phyloP scores from a whole-genome alignment of 2,888 invertebrate species.

The Pharmacophagus antenor region DNA sequence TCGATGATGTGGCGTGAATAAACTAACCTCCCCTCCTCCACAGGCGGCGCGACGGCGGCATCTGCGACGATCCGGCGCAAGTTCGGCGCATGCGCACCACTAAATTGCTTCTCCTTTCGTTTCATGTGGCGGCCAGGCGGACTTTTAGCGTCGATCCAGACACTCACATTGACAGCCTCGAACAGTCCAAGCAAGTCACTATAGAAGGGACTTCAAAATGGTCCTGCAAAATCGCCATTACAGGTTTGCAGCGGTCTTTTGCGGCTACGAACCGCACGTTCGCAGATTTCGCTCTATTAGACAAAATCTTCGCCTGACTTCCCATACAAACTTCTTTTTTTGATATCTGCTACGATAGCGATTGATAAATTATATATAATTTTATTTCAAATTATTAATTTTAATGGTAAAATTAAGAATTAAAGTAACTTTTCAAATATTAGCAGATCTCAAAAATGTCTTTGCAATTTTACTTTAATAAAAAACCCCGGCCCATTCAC shows the following conservation, averaged over 20 bases:
- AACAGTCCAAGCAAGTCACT: constrained; percentile 98
- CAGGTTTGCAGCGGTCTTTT: constrained; percentile 89
- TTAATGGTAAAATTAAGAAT: background rate
- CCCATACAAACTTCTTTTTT: constrained; percentile 59
- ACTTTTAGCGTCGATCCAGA: constrained; percentile 98
- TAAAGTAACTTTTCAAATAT: constrained; percentile 26
- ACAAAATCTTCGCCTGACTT: constrained; percentile 75
- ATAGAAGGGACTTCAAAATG: constrained; percentile 99
- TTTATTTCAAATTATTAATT: background rate
- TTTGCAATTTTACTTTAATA: constrained; percentile 70
- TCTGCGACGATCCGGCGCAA: constrained; percentile 39
- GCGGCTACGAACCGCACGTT: constrained; percentile 78
- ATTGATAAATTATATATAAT: constrained; percentile 14
- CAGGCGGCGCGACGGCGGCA: constrained; percentile 40
- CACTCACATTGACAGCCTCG: constrained; percentile 98
- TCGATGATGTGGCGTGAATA: constrained; percentile 81
- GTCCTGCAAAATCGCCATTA: constrained; percentile 99
- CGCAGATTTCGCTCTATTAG: constrained; percentile 79
- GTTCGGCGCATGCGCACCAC: constrained; percentile 61
- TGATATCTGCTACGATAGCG: constrained; percentile 63
- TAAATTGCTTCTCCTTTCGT: constrained; percentile 75
- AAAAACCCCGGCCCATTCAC: constrained; percentile 67
- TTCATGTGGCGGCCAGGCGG: constrained; percentile 87
- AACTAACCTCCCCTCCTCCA: constrained; percentile 33
- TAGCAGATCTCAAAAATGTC: constrained; percentile 65